Evolutionary conservation across 1,140 invertebrate genomes (phyloP), one percentile per base, ranked within the genome.

Genomic region (Aradophagus sp.): DNA sequence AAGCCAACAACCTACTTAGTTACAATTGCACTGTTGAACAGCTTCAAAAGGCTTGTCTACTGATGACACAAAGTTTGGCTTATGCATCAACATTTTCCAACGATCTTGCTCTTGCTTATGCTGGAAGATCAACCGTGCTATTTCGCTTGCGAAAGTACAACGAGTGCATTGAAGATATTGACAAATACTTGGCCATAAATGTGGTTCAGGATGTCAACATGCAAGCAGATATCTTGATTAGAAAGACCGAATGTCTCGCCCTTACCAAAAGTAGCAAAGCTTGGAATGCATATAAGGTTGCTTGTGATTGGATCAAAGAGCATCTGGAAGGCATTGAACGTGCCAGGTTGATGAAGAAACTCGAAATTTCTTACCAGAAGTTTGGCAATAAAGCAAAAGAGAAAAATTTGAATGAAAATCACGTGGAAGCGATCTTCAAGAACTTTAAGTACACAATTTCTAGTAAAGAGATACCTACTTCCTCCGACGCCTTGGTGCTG

Each of bases 61-160:
- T 10, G 15, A 13, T 3, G 73, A 90, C 89, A 58, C 85, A 89
- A 77, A 89, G 90, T 68, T 82, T 91, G 50, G 83, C 87, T 19
- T 84, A 81, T 82, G 88, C 89, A 16, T 84, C 86, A 41, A 67
- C 76, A 4, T 76, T 81, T 23, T 89, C 88, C 17, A 83, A 87
- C 65, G 84, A 87, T 76, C 84, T 90, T 59, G 82, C 86, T 13
- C 80, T 90, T 29, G 90, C 90, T 16, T 88, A 89, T 80, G 89
- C 87, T 10, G 92, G 93, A 78, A 87, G 91, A 76, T 92, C 91
- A 26, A 90, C 90, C 19, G 88, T 90, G 2, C 86, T 92, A 11
- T 90, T 89, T 75, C 83, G 88, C 71, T 78, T 89, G 63, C 82
- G 88, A 45, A 87, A 89, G 35, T 91, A 88, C 80, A 71, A 86